A percentile compares a stretch with the other conserved stretches of the same genome.
phyloP scores from a whole-genome alignment of 2,888 invertebrate genomes.

The Ochropacha duplaris region DNA sequence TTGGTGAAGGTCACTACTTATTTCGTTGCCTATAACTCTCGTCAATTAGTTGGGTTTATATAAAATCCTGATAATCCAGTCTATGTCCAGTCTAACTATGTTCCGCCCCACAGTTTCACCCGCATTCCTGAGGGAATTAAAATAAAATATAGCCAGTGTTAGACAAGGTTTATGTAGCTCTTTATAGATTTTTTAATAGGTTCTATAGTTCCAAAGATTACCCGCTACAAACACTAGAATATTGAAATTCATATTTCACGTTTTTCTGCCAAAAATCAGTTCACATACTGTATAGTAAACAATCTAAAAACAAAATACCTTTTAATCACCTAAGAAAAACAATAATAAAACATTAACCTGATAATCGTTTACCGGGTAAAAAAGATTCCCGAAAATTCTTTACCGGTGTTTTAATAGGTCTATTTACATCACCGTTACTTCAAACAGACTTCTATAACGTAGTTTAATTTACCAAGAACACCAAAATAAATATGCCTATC shows the following conservation, averaged over 20 bases:
- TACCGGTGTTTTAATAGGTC: neutral
- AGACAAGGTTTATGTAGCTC: no score
- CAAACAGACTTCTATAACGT: neutral
- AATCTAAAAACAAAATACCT: neutral
- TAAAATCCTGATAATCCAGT: neutral
- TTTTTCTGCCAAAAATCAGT: neutral
- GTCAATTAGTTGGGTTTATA: no score
- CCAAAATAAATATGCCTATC: neutral
- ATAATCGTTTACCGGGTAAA: neutral
- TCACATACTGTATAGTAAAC: neutral
- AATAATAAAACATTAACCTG: neutral
- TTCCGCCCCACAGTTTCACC: no score
- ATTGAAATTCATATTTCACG: neutral
- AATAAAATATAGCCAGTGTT: no score
- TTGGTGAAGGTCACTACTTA: neutral
- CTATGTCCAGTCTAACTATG: no score
- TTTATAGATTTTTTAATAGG: no score
- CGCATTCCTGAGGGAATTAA: no score
- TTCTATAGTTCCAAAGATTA: no score
- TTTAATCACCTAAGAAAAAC: neutral
- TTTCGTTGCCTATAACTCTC: neutral
- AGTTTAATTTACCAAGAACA: neutral
- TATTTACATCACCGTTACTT: neutral
- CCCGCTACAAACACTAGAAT: no score
- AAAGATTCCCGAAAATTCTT: neutral